Evolutionary conservation across 2,797 vertebrate species (phyloP).

Genomic region (Triplophysa yarkandensis): DNA sequence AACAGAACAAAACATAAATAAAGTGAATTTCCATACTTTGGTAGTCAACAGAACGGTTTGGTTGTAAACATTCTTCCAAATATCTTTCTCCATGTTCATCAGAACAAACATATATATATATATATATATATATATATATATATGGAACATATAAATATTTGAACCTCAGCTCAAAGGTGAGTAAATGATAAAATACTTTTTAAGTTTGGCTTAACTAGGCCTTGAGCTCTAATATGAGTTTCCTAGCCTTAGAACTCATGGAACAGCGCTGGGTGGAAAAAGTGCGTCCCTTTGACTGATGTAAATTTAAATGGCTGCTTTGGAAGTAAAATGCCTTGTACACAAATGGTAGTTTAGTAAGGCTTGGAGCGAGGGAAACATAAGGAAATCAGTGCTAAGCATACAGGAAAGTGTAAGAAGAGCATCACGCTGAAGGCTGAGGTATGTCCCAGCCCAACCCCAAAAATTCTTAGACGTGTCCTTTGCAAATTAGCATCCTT

Average conservation of each 20-base stretch:
- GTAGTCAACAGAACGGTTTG: too few species aligned
- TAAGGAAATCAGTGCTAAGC: constrained; percentile 33
- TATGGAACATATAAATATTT: too few species aligned
- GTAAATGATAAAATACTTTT: too few species aligned
- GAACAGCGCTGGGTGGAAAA: constrained; percentile 17
- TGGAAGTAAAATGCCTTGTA: constrained; percentile 58
- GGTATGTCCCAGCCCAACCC: constrained; percentile 45
- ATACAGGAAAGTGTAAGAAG: constrained; percentile 43
- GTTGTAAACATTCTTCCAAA: too few species aligned
- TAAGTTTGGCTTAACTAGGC: too few species aligned
- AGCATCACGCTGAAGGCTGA: background rate
- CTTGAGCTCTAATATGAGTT: too few species aligned
- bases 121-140: too few species aligned
- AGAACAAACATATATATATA: too few species aligned
- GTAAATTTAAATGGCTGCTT: constrained; percentile 48
- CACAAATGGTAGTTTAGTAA: constrained; percentile 38
- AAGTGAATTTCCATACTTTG: too few species aligned
- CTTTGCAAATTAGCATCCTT: constrained; percentile 51
- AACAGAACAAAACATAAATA: too few species aligned
- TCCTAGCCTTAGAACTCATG: background rate
- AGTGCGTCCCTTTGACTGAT: constrained; percentile 21
- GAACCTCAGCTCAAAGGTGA: too few species aligned
- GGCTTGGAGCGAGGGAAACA: constrained; percentile 30
- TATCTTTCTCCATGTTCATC: too few species aligned
- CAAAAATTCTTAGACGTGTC: constrained; percentile 36